These are phyloP conservation scores for Clarias laeviceps DNA, from an alignment of 2,797 vertebrate genomes.

Conservation along the genomic window DNA sequence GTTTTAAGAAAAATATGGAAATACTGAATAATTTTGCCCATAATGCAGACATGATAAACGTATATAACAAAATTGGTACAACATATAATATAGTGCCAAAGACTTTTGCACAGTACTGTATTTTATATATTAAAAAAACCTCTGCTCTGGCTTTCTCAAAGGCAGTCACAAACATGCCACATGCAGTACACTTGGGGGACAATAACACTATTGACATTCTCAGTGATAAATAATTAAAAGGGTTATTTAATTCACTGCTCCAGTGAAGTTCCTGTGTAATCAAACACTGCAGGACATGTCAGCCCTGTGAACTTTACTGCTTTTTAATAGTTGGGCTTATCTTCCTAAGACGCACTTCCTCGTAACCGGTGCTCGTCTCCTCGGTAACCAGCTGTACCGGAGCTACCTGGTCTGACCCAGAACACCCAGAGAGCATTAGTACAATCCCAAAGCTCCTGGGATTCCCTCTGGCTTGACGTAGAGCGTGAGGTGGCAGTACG, in stretches of 20 bases:
- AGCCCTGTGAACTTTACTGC: constrained; percentile 9
- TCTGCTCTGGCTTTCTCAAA: background rate
- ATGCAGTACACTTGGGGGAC: background rate
- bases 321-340: constrained; percentile 29
- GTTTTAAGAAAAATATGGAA: too few species aligned
- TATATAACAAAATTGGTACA: too few species aligned
- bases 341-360: constrained; percentile 21
- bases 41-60: too few species aligned
- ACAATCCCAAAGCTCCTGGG: constrained; percentile 47
- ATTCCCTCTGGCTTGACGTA: constrained; percentile 50
- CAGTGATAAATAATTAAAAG: constrained; percentile 9
- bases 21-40: too few species aligned
- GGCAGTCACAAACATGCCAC: background rate
- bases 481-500: constrained; percentile 25
- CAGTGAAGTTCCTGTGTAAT: constrained; percentile 2
- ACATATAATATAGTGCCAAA: too few species aligned
- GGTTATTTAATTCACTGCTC: background rate
- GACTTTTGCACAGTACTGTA: too few species aligned
- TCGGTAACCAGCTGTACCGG: background rate
- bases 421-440: constrained; percentile 38
- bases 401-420: constrained; percentile 38
- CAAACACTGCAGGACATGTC: constrained; percentile 18
- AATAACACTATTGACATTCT: background rate
- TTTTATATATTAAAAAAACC: background rate
- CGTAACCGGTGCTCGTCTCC: constrained; percentile 2